Evolutionary conservation across 2,113 vertebrate species (phyloP), one percentile per base, ranked within the genome.

Genomic region (Heliornis fulica): DNA sequence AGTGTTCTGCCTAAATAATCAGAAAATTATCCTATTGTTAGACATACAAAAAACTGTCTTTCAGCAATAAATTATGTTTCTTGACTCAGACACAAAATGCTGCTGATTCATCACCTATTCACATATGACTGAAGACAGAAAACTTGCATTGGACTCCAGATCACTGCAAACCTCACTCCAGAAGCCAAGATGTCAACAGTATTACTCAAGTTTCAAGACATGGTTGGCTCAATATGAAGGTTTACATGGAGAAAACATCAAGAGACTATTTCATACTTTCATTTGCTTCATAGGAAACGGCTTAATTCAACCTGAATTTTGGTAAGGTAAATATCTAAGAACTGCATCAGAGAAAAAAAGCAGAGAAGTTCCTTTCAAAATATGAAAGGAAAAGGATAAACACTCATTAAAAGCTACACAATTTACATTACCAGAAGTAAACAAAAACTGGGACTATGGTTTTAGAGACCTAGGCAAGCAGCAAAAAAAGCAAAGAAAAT

Each of bases 1-100:
- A 68, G 22, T 83, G 51, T 43, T 88, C 76, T 88, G 68, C 51
- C 85, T 93, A 93, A 90, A 84, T 88, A 94, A 89, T 95, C 68
- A 77, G 46, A 88, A 86, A 83, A 90, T 68, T 40, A 86, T 63
- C 61, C 85, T 74, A 60, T 90, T 93, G 81, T 90, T 63, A 87
- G 82, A 56, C 56, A 70, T 9, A 65, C 53, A 87, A 79, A 87
- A 83, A 78, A 36, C 0, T 2, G 56, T 38, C 68, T 91, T 92
- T 86, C 82, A 74, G 63, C 82, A 86, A 88, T 43, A 88, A 89
- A 87, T 78, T 63, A 22, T 32, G 29, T 94, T 88, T 90, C 75
- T 83, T 91, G 88, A 82, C 90, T 94, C 46, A 14, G 51, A 72
- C 54, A 79, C 66, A 96, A 83, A 94, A 85, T 69, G 32, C 28